These are phyloP conservation scores for Channa argus DNA, from an alignment of 2,113 vertebrate genomes.

Conservation along the genomic window DNA sequence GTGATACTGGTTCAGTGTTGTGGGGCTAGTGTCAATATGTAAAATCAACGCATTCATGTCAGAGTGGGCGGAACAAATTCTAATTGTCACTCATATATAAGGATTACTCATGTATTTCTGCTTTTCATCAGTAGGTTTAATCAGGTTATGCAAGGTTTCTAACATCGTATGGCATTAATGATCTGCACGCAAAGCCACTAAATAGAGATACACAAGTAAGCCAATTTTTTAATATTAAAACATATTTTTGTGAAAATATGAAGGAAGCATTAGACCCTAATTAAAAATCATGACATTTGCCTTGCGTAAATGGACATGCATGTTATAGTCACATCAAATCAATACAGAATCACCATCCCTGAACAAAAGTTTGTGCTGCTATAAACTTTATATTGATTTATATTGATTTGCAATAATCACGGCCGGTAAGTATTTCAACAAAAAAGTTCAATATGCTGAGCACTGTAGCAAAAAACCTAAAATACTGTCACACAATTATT, in stretches of 20 bases:
- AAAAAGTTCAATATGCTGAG: slow-evolving; percentile 8
- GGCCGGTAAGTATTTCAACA: slow-evolving; percentile 1
- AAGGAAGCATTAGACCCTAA: neutral
- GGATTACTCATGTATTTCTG: neutral
- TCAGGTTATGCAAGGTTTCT: neutral
- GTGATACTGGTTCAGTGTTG: slow-evolving; percentile 20
- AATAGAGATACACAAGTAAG: neutral
- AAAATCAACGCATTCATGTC: neutral
- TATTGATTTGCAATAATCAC: neutral
- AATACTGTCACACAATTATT: slow-evolving; percentile 13
- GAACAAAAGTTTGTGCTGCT: slow-evolving; percentile 27
- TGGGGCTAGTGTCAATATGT: neutral
- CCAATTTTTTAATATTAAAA: neutral
- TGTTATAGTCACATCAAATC: slow-evolving; percentile 1
- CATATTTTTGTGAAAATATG: neutral
- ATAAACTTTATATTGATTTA: slow-evolving; percentile 14
- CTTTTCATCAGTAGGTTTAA: neutral
- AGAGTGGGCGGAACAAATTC: neutral
- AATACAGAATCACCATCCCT: slow-evolving; percentile 23
- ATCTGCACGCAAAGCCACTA: neutral
- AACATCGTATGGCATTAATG: neutral
- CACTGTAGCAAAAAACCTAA: slow-evolving; percentile 14
- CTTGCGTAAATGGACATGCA: slow-evolving; percentile 19
- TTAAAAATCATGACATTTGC: neutral
- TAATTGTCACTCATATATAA: neutral